Conservation (phyloP, 1,140 invertebrate species). For the Protaetia brevitarsis region DNA sequence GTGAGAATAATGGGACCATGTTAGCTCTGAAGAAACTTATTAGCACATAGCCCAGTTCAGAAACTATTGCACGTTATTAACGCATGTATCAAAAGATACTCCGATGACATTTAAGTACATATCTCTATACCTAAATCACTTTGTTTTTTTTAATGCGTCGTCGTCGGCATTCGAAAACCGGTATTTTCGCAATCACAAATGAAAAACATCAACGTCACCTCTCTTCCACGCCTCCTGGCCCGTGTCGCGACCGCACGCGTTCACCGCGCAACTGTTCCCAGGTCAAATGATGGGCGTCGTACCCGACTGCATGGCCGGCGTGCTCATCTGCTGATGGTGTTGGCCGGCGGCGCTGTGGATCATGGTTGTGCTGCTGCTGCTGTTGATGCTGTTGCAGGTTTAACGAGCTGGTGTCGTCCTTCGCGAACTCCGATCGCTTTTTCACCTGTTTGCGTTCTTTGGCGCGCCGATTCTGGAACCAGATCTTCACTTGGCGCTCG, state of each 20-base stretch:
- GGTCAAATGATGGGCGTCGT: slow-evolving; percentile 4
- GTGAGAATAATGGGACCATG: too few species aligned
- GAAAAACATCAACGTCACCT: not conserved
- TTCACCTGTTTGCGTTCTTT: slow-evolving; percentile 87
- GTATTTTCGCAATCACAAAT: not conserved
- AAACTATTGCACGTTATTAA: too few species aligned
- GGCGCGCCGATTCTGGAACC: slow-evolving; percentile 89
- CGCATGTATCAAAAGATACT: too few species aligned
- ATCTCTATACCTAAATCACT: too few species aligned
- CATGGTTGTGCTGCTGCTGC: not conserved
- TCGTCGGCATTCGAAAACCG: too few species aligned
- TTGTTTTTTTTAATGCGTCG: too few species aligned
- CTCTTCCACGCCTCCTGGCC: not conserved
- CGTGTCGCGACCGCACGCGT: not conserved
- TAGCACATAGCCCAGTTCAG: too few species aligned
- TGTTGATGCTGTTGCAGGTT: slow-evolving; percentile 31
- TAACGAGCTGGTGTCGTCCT: slow-evolving; percentile 40
- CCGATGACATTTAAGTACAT: too few species aligned
- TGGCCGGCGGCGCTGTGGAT: not conserved
- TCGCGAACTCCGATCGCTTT: slow-evolving; percentile 66
- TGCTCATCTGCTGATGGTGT: not conserved
- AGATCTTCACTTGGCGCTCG: slow-evolving; percentile 82
- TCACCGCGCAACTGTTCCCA: too few species aligned
- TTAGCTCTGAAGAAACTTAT: too few species aligned
- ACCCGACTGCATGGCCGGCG: not conserved